Evolutionary conservation across 2,888 invertebrate genomes (phyloP).

Genomic region (Rhorus exstirpatorius): DNA sequence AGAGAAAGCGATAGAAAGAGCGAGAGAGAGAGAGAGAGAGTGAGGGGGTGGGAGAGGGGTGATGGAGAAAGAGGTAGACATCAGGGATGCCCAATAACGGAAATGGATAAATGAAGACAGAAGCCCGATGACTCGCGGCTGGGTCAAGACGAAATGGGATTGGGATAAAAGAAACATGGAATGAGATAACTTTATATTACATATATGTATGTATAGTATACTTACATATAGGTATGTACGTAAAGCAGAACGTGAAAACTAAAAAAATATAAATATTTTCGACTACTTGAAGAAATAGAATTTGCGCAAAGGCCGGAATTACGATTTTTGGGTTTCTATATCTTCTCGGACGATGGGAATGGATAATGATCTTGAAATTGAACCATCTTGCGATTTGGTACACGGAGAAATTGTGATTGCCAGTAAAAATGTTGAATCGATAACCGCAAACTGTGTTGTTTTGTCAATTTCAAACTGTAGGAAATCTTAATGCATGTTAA

Average conservation of each 20-base stretch:
- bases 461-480: no score
- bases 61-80: not conserved
- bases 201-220: not conserved
- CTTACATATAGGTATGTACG: not conserved
- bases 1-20: not conserved
- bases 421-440: no score
- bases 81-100: constrained; percentile 17
- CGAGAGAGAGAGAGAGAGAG: constrained; percentile 1
- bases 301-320: not conserved
- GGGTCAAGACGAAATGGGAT: constrained; percentile 38
- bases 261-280: not conserved
- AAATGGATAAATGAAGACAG: constrained; percentile 57
- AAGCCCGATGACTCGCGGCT: constrained; percentile 6
- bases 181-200: constrained; percentile 10
- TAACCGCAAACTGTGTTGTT: no score
- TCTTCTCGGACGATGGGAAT: not conserved
- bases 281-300: not conserved
- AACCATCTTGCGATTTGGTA: not conserved
- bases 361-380: not conserved
- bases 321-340: not conserved
- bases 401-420: not conserved
- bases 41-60: not conserved
- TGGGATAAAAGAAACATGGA: constrained; percentile 20
- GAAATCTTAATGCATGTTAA: no score
- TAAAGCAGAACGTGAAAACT: no score